Percentiles rank a stretch among this genome's conserved stretches.
phyloP scores from a whole-genome alignment of 1,140 invertebrate genomes.

The Trinorchestia longiramus region DNA sequence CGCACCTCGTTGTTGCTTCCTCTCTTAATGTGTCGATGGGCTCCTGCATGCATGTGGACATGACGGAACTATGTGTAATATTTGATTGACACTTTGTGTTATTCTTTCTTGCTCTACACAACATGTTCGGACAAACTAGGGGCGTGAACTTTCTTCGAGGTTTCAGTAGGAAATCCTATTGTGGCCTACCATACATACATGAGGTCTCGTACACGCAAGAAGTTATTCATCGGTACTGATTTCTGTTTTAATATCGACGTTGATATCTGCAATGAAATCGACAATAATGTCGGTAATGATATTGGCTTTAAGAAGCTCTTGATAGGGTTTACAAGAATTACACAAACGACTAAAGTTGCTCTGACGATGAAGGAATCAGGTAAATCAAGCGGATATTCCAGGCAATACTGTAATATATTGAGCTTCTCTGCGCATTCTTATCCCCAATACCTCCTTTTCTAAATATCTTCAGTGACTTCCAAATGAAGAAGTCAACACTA shows the following conservation, averaged over 20 bases:
- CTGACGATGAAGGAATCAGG: background rate
- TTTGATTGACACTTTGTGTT: background rate
- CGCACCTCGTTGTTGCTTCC: background rate
- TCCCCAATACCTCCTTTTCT: background rate
- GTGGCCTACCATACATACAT: background rate
- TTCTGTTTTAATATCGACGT: too few species aligned
- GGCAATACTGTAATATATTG: background rate
- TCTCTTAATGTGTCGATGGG: background rate
- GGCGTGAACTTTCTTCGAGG: background rate
- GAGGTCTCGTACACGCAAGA: background rate
- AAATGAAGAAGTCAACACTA: background rate
- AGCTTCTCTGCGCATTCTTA: background rate
- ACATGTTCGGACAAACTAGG: background rate
- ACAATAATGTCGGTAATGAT: too few species aligned
- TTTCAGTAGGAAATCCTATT: background rate
- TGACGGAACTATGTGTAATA: background rate
- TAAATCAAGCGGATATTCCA: background rate
- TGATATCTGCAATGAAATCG: too few species aligned
- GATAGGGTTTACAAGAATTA: background rate
- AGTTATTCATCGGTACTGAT: too few species aligned
- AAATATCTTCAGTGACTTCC: background rate
- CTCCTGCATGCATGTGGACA: background rate
- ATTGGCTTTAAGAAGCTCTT: too few species aligned
- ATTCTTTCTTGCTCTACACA: background rate
- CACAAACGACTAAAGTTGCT: background rate